Percentiles rank a stretch among this genome's conserved stretches.
Conservation (phyloP, 2,113 vertebrate species). For the Ciconia stormi region DNA sequence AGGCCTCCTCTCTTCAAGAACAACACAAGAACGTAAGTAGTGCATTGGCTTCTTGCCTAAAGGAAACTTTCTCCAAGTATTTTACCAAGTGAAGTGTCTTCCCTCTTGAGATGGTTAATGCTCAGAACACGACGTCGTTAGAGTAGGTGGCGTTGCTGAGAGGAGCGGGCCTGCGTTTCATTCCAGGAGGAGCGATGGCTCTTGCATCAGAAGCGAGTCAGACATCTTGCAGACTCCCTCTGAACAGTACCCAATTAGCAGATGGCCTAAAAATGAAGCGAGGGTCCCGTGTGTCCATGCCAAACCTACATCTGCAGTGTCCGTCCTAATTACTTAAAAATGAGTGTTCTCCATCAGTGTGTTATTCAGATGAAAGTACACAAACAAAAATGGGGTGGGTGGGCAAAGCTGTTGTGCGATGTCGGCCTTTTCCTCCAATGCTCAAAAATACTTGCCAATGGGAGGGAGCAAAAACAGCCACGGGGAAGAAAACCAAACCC, state of each 20-base stretch:
- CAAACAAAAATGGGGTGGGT: not conserved
- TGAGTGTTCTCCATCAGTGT: not conserved
- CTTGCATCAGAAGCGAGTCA: not conserved
- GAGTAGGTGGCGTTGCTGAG: not conserved
- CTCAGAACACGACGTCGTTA: rapidly evolving
- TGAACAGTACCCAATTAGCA: not conserved
- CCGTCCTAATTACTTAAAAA: not conserved
- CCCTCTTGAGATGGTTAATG: not conserved
- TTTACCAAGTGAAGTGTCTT: not conserved
- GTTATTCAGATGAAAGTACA: no score
- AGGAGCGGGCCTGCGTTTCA: not conserved
- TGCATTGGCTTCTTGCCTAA: not conserved
- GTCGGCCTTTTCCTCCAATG: not conserved
- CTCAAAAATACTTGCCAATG: not conserved
- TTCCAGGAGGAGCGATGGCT: not conserved
- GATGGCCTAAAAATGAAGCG: not conserved
- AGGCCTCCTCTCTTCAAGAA: not conserved
- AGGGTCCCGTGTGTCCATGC: not conserved
- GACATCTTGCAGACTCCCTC: not conserved
- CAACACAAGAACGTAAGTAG: not conserved
- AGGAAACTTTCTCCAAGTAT: not conserved
- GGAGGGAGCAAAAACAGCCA: not conserved
- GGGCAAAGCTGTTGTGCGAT: not conserved
- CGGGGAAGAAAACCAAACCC: not conserved
- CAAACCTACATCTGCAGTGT: not conserved